Conservation (phyloP, 2,888 invertebrate species). For the Galerucella nymphaeae region DNA sequence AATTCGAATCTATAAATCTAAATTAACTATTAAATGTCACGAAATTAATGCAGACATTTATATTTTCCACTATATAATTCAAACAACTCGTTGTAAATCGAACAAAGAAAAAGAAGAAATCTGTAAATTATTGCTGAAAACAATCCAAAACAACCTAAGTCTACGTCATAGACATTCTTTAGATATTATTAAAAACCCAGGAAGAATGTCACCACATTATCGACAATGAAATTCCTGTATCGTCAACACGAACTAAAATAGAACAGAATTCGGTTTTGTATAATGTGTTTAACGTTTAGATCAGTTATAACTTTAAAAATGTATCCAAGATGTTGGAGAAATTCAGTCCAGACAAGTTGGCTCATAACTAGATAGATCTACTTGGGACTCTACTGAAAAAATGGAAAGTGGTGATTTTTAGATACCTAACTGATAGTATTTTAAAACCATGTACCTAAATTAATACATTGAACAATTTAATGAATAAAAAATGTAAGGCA, state of each 20-base stretch:
- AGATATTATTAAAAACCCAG: conserved; percentile 23
- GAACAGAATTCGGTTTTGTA: conserved; percentile 5
- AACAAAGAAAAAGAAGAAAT: conserved; percentile 17
- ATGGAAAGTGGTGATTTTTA: too few species aligned
- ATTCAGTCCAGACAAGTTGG: too few species aligned
- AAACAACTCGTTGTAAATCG: conserved; percentile 12
- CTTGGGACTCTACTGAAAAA: too few species aligned
- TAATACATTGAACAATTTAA: not conserved
- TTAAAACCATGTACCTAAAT: not conserved
- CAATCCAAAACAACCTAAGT: conserved; percentile 21
- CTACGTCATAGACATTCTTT: conserved; percentile 29
- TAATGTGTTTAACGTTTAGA: not conserved
- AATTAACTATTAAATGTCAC: conserved; percentile 9
- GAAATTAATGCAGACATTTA: conserved; percentile 12
- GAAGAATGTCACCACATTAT: conserved; percentile 29
- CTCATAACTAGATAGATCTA: too few species aligned
- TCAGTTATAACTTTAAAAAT: not conserved
- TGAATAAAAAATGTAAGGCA: not conserved
- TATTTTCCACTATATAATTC: conserved; percentile 9
- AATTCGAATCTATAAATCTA: conserved; percentile 7
- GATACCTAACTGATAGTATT: not conserved
- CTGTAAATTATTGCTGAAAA: conserved; percentile 18
- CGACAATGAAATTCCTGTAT: conserved; percentile 19
- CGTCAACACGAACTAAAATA: conserved; percentile 21
- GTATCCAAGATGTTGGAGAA: too few species aligned